These are phyloP conservation scores for Rhagoletis zephyria DNA, from an alignment of 1,140 invertebrate genomes.

Conservation along the genomic window DNA sequence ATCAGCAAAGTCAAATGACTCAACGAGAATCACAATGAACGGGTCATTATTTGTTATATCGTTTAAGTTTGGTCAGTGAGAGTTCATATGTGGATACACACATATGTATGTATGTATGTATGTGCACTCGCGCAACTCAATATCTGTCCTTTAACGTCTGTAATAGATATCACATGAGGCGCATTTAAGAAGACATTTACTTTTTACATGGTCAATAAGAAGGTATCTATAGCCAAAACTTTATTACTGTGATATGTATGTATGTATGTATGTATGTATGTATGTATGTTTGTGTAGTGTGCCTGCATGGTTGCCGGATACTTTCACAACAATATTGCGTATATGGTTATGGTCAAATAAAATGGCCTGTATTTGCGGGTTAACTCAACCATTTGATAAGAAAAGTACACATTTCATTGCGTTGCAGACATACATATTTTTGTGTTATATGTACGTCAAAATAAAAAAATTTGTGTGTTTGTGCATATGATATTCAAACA, in stretches of 20 bases:
- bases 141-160: neutral
- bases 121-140: neutral
- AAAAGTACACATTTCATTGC: neutral
- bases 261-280: too few relatives aligned
- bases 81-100: neutral
- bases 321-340: neutral
- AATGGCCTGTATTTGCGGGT: too few relatives aligned
- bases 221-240: neutral
- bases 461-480: neutral
- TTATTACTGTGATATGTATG: too few relatives aligned
- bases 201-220: slow-evolving; percentile 13
- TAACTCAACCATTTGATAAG: neutral
- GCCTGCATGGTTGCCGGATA: neutral
- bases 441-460: neutral
- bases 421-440: neutral
- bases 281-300: too few relatives aligned
- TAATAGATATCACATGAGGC: neutral
- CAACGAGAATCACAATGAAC: neutral
- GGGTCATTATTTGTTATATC: neutral
- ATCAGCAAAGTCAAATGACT: neutral
- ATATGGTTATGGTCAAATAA: neutral
- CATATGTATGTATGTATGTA: neutral
- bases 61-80: neutral
- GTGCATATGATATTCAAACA: neutral
- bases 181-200: neutral